phyloP scores from a whole-genome alignment of 2,113 vertebrate species.

The Macaca mulatta region DNA sequence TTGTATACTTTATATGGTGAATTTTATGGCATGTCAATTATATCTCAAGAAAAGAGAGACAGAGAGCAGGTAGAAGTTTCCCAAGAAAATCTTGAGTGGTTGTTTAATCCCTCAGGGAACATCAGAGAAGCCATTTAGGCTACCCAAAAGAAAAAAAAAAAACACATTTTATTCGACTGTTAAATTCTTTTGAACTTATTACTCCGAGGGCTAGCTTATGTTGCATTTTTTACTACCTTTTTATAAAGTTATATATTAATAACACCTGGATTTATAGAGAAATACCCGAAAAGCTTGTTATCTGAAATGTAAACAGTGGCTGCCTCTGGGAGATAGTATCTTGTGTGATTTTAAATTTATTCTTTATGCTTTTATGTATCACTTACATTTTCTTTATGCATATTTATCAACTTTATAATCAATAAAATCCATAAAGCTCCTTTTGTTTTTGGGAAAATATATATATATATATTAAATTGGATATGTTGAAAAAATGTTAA shows the following conservation, averaged over 20 bases:
- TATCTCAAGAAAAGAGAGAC: constrained; percentile 30
- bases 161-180: constrained; percentile 37
- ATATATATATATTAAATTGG: neutral
- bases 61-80: neutral
- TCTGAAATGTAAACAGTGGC: constrained; percentile 41
- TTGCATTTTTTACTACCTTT: constrained; percentile 37
- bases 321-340: constrained; percentile 46
- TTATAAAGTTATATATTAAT: constrained; percentile 58
- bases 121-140: constrained; percentile 14
- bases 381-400: constrained; percentile 50
- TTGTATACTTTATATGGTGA: neutral
- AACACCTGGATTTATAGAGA: constrained; percentile 58
- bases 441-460: constrained; percentile 23
- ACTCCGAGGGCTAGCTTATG: constrained; percentile 49
- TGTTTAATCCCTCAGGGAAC: constrained; percentile 35
- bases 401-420: constrained; percentile 64
- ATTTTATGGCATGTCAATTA: constrained; percentile 6
- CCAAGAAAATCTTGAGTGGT: neutral
- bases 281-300: constrained; percentile 49
- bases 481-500: constrained; percentile 33
- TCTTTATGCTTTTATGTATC: constrained; percentile 57
- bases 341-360: constrained; percentile 61
- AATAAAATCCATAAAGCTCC: constrained; percentile 57
- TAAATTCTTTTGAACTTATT: constrained; percentile 56
- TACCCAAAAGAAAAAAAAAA: neutral